These are phyloP conservation scores for Lysiphlebus fabarum DNA, from an alignment of 1,140 invertebrate genomes.

Conservation along the genomic window DNA sequence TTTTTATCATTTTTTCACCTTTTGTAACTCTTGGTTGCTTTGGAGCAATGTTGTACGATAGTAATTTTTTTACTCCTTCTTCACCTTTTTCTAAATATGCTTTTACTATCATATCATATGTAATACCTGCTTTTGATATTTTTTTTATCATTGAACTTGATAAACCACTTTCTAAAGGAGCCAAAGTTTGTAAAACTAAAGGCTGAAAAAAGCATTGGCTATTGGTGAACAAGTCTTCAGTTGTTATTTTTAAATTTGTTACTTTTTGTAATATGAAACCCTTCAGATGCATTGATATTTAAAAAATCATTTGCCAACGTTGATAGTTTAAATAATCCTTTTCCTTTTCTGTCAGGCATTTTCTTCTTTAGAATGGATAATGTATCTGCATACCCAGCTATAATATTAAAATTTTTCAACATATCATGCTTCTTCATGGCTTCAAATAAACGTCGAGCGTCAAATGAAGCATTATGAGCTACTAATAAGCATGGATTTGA, in stretches of 20 bases:
- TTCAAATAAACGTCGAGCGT: slow-evolving; percentile 17
- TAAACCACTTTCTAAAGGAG: slow-evolving; percentile 19
- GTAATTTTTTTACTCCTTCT: slow-evolving; percentile 18
- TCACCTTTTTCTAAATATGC: slow-evolving; percentile 16
- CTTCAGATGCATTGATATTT: slow-evolving; percentile 7
- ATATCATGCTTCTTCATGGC: slow-evolving; percentile 12
- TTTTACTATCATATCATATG: slow-evolving; percentile 18
- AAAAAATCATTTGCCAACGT: slow-evolving; percentile 22
- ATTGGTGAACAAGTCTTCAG: slow-evolving; percentile 14
- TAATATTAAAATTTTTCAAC: slow-evolving; percentile 16
- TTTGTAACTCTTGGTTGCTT: slow-evolving; percentile 24
- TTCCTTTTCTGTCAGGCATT: slow-evolving; percentile 20
- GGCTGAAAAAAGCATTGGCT: slow-evolving; percentile 16
- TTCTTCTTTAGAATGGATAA: slow-evolving; percentile 19
- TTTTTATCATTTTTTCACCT: slow-evolving; percentile 17
- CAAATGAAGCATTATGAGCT: slow-evolving; percentile 25
- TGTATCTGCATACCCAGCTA: slow-evolving; percentile 24
- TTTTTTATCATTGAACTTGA: slow-evolving; percentile 24
- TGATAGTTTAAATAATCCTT: slow-evolving; percentile 15
- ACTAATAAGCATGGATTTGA: slow-evolving; percentile 23
- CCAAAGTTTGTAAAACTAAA: slow-evolving; percentile 6
- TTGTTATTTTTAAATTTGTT: slow-evolving; percentile 6
- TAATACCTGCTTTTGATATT: slow-evolving; percentile 20
- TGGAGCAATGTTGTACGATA: background rate
- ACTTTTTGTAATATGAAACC: slow-evolving; percentile 29